Percentiles rank a stretch among this genome's conserved stretches.
Conservation (phyloP, 2,797 vertebrate genomes). For the Chaenodraco wilsoni region DNA sequence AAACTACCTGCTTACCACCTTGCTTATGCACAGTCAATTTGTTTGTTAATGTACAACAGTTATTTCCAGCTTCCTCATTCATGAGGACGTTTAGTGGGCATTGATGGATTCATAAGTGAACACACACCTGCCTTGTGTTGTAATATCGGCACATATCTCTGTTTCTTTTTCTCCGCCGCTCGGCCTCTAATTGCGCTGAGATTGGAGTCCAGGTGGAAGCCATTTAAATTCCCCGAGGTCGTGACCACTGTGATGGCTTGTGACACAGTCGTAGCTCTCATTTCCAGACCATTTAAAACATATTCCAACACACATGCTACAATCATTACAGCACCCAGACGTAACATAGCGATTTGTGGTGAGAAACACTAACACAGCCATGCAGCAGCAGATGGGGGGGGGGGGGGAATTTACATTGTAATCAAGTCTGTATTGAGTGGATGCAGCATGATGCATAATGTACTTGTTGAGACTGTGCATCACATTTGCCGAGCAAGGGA, state of each 20-base stretch:
- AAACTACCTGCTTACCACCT: not conserved
- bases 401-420: conserved; percentile 62
- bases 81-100: conserved; percentile 28
- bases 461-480: conserved; percentile 50
- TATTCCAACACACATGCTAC: conserved; percentile 47
- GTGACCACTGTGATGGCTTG: conserved; percentile 62
- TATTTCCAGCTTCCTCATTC: conserved; percentile 23
- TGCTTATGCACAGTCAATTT: not conserved
- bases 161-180: not conserved
- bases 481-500: conserved; percentile 49
- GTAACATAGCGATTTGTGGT: conserved; percentile 57
- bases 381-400: conserved; percentile 45
- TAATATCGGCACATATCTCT: not conserved
- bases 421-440: conserved; percentile 57
- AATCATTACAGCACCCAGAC: conserved; percentile 59
- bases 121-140: conserved; percentile 39
- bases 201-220: conserved; percentile 76
- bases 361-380: conserved; percentile 51
- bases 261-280: conserved; percentile 65
- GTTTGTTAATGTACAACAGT: conserved; percentile 19
- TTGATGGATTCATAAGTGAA: conserved; percentile 33
- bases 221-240: conserved; percentile 76
- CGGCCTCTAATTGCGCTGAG: conserved; percentile 67
- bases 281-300: conserved; percentile 76
- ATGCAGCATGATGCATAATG: conserved; percentile 42